phyloP scores from a whole-genome alignment of 1,140 invertebrate species.

The Thalassaphorura encarpata region DNA sequence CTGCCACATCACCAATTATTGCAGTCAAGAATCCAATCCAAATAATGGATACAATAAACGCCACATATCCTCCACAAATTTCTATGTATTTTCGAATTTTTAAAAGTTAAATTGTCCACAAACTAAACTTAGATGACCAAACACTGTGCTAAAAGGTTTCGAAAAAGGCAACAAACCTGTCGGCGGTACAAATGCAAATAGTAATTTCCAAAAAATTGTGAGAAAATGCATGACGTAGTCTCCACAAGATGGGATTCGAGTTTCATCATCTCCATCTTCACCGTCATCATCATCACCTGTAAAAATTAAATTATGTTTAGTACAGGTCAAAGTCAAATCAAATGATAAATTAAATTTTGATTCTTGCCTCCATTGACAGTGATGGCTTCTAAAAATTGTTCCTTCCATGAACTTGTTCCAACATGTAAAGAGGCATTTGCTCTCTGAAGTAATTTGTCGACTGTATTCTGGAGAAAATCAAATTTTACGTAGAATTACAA shows the following conservation, averaged over 20 bases:
- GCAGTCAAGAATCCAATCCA: constrained; percentile 90
- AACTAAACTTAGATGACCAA: neutral
- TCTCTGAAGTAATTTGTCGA: constrained; percentile 66
- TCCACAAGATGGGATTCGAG: constrained; percentile 60
- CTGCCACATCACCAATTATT: constrained; percentile 64
- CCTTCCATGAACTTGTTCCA: constrained; percentile 94
- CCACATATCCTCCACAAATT: constrained; percentile 78
- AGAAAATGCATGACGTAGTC: constrained; percentile 95
- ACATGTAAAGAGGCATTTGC: constrained; percentile 88
- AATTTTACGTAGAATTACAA: neutral
- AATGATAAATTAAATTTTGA: too few species aligned
- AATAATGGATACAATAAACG: constrained; percentile 85
- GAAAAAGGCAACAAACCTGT: constrained; percentile 59
- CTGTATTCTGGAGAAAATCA: constrained; percentile 21
- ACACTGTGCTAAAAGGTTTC: too few species aligned
- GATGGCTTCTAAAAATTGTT: constrained; percentile 93
- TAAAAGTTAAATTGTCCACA: neutral
- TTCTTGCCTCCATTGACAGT: constrained; percentile 82
- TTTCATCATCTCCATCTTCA: constrained; percentile 45
- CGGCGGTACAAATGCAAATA: constrained; percentile 95
- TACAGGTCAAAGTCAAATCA: neutral
- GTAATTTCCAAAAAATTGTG: constrained; percentile 94
- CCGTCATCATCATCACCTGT: constrained; percentile 44
- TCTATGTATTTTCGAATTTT: constrained; percentile 49
- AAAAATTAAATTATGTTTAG: neutral